Evolutionary conservation across 2,113 vertebrate species (phyloP).

Genomic region (Regulus satrapa): DNA sequence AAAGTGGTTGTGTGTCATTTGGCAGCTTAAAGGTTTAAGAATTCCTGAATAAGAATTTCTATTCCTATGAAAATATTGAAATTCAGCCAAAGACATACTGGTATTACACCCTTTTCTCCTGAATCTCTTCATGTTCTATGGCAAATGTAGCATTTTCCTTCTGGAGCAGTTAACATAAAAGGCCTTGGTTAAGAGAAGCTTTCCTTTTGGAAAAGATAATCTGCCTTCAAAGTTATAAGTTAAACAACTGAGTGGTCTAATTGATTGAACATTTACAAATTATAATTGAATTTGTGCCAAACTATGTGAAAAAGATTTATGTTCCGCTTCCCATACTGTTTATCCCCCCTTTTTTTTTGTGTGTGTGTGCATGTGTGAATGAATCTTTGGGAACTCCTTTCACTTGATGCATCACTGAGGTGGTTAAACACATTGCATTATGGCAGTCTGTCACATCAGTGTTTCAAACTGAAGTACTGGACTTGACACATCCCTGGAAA

Average conservation of each 20-base stretch:
- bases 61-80: neutral
- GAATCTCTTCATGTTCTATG: neutral
- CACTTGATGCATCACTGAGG: conserved; percentile 33
- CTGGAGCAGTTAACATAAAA: conserved; percentile 7
- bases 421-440: conserved; percentile 46
- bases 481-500: conserved; percentile 45
- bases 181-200: neutral
- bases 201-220: conserved; percentile 34
- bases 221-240: conserved; percentile 45
- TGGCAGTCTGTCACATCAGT: conserved; percentile 60
- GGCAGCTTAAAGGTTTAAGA: neutral
- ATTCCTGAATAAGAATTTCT: too few species aligned
- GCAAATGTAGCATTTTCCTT: neutral
- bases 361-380: conserved; percentile 32
- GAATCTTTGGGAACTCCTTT: conserved; percentile 54
- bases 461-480: conserved; percentile 44
- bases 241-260: conserved; percentile 37
- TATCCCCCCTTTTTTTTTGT: neutral
- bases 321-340: conserved; percentile 43
- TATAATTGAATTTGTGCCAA: conserved; percentile 61
- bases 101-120: neutral
- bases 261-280: conserved; percentile 63
- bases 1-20: neutral
- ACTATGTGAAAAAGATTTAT: conserved; percentile 53
- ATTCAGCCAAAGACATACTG: neutral